Percentiles rank a stretch among this genome's conserved stretches.
These are phyloP conservation scores for Heliconius aoede DNA, from an alignment of 2,888 invertebrate species.

Conservation along the genomic window DNA sequence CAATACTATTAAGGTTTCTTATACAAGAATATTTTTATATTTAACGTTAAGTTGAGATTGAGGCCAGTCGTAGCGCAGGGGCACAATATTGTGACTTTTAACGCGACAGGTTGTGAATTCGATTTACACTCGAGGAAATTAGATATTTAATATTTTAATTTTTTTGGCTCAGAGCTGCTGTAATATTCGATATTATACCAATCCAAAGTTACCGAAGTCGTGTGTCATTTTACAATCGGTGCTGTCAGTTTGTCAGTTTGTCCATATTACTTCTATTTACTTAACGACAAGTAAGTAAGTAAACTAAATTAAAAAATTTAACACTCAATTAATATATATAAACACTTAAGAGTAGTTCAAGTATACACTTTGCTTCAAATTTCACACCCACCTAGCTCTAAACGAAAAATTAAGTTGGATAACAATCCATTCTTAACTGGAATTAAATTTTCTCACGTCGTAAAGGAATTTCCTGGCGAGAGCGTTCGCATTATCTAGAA, in stretches of 20 bases:
- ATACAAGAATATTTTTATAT: too few relatives aligned
- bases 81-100: too few relatives aligned
- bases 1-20: too few relatives aligned
- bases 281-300: not conserved
- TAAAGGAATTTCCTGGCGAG: constrained; percentile 32
- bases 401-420: constrained; percentile 10
- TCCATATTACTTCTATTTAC: not conserved
- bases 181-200: not conserved
- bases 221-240: not conserved
- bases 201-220: not conserved
- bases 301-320: not conserved
- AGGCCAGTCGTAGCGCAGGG: too few relatives aligned
- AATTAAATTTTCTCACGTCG: constrained; percentile 30
- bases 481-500: constrained; percentile 39
- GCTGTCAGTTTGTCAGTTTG: too few relatives aligned
- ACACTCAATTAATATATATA: not conserved
- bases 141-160: too few relatives aligned
- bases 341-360: not conserved
- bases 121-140: too few relatives aligned
- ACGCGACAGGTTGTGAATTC: too few relatives aligned
- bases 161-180: too few relatives aligned
- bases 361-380: not conserved
- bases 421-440: constrained; percentile 19
- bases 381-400: not conserved
- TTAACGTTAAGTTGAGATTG: too few relatives aligned